Conservation (phyloP, 2,888 invertebrate genomes). For the Agrenia bidenticulata region DNA sequence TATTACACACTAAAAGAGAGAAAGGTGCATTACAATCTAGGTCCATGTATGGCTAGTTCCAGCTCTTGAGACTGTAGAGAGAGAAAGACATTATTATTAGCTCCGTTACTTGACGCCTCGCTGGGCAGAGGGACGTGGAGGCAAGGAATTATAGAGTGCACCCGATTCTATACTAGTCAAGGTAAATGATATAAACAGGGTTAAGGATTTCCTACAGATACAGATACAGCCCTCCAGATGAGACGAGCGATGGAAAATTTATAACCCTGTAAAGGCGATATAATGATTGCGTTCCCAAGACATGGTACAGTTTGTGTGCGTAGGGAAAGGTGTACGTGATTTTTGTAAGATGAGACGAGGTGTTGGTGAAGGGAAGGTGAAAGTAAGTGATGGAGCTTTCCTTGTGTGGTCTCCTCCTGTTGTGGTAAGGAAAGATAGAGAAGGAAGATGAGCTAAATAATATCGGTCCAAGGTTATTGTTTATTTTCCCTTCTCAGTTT, state of each 20-base stretch:
- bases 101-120: constrained; percentile 10
- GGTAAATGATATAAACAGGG: too few species aligned
- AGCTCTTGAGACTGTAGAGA: background rate
- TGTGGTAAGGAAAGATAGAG: too few species aligned
- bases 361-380: background rate
- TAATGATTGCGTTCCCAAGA: background rate
- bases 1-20: background rate
- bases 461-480: constrained; percentile 8
- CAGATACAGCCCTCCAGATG: too few species aligned
- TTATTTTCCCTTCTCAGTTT: background rate
- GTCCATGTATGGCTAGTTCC: background rate
- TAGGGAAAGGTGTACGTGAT: constrained; percentile 7
- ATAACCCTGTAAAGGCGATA: background rate
- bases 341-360: constrained; percentile 11
- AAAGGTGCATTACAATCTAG: background rate
- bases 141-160: background rate
- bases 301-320: background rate
- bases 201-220: background rate
- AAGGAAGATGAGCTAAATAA: background rate
- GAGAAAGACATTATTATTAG: constrained; percentile 5
- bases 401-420: background rate
- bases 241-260: background rate
- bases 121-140: background rate
- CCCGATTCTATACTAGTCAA: too few species aligned
- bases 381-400: background rate